These are phyloP conservation scores for Chrysochloris asiatica DNA, from an alignment of 2,113 vertebrate species.

Conservation along the genomic window DNA sequence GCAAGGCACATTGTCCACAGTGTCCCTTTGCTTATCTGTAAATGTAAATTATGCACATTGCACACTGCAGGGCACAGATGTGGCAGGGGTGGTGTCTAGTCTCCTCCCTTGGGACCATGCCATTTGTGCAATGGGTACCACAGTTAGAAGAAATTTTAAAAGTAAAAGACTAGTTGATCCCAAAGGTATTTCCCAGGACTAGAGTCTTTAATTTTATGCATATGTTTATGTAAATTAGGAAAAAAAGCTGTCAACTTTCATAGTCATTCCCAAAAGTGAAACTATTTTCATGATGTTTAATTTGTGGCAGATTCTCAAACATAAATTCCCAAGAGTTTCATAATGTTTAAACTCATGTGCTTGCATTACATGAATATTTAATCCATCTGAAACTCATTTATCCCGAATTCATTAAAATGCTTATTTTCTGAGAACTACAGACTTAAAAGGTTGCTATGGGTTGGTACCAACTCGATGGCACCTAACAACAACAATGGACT, in stretches of 20 bases:
- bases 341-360: neutral
- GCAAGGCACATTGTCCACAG: neutral
- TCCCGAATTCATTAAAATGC: neutral
- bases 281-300: neutral
- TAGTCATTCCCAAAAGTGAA: neutral
- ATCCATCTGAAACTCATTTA: neutral
- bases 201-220: neutral
- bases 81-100: rapidly evolving
- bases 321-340: neutral
- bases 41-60: too few species aligned
- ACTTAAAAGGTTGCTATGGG: too few species aligned
- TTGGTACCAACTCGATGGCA: too few species aligned
- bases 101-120: too few species aligned
- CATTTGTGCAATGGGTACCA: neutral
- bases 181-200: neutral
- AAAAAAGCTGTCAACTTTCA: neutral
- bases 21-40: neutral
- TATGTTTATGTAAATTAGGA: too few species aligned
- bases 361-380: too few species aligned
- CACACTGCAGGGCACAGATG: too few species aligned
- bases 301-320: neutral
- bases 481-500: too few species aligned
- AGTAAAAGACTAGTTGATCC: neutral
- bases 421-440: conserved; percentile 33
- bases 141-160: neutral